Evolutionary conservation across 2,797 vertebrate species (phyloP).

Genomic region (Podarcis siculus): DNA sequence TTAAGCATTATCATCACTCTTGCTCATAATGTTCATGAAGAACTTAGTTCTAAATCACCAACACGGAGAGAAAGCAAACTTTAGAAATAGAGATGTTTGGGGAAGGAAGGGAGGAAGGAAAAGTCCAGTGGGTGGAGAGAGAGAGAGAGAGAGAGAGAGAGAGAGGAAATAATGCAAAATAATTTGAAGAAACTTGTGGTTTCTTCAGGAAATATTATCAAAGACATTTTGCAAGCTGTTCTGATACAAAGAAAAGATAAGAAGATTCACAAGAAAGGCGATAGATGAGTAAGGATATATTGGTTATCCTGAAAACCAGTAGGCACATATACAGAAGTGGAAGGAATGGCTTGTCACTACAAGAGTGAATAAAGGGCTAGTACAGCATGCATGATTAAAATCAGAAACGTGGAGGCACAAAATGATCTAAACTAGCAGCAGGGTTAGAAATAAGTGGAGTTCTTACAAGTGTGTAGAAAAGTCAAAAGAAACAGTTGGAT

Average conservation of each 20-base stretch:
- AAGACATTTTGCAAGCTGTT: constrained; percentile 7
- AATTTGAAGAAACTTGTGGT: not conserved
- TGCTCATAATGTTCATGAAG: no score
- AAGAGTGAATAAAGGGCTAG: not conserved
- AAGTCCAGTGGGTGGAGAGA: no score
- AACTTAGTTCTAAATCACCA: no score
- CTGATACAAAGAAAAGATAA: not conserved
- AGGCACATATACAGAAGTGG: not conserved
- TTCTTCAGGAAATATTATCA: not conserved
- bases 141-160: no score
- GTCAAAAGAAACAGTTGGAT: not conserved
- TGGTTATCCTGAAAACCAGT: not conserved
- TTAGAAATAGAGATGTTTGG: not conserved
- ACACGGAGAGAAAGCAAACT: not conserved
- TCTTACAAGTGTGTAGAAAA: not conserved
- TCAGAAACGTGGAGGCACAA: not conserved
- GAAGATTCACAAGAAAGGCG: not conserved
- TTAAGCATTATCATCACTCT: not conserved
- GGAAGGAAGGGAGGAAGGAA: no score
- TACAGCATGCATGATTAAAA: not conserved
- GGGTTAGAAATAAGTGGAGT: not conserved
- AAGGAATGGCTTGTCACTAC: not conserved
- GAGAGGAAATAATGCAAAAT: not conserved
- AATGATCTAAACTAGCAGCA: not conserved
- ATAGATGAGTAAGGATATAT: not conserved